phyloP scores from a whole-genome alignment of 2,113 vertebrate species.

The Jaculus jaculus region DNA sequence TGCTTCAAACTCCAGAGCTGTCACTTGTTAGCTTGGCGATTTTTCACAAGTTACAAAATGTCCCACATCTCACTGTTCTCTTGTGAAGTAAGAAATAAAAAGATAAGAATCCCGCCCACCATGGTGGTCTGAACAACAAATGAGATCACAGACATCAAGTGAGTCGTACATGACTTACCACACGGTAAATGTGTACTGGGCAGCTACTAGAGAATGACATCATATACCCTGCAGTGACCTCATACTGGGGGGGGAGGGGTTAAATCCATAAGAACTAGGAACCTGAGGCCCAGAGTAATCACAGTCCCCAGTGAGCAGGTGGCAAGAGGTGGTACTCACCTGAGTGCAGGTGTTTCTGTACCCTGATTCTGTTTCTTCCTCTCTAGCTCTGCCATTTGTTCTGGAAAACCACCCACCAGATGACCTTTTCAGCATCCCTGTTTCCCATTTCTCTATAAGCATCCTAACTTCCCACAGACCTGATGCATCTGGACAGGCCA shows the following conservation, averaged over 20 bases:
- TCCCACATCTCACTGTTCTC: not conserved
- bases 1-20: too few relatives aligned
- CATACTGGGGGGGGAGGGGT: too few relatives aligned
- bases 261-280: not conserved
- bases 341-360: not conserved
- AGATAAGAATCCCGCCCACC: not conserved
- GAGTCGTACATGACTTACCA: not conserved
- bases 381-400: not conserved
- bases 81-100: not conserved
- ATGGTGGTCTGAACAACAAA: not conserved
- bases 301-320: accelerated
- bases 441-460: not conserved
- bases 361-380: not conserved
- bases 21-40: not conserved
- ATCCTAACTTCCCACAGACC: not conserved
- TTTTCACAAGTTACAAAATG: not conserved
- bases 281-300: not conserved
- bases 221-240: not conserved
- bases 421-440: not conserved
- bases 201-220: not conserved
- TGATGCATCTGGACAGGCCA: not conserved
- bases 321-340: accelerated
- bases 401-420: not conserved
- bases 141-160: not conserved
- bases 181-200: not conserved